These are phyloP conservation scores for Menura novaehollandiae DNA, from an alignment of 2,113 vertebrate species.

Conservation along the genomic window DNA sequence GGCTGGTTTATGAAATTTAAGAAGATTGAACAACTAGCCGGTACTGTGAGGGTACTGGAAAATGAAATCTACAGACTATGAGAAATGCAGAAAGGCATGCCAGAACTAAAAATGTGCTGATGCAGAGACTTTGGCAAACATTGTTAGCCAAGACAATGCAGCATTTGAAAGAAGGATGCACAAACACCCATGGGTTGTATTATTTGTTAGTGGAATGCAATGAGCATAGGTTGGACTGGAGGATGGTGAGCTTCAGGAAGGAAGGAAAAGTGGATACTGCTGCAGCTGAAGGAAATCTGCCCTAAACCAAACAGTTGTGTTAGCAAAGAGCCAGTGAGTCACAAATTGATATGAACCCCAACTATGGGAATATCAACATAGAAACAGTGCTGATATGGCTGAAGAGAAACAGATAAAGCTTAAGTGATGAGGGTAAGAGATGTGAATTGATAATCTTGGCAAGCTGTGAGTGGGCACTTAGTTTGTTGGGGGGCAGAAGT, in stretches of 20 bases:
- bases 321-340: neutral
- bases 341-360: neutral
- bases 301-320: neutral
- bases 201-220: neutral
- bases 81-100: neutral
- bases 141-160: neutral
- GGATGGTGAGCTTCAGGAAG: neutral
- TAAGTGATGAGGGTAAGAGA: neutral
- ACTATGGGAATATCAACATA: neutral
- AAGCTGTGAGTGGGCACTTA: neutral
- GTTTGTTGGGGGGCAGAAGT: neutral
- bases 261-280: neutral
- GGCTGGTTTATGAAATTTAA: neutral
- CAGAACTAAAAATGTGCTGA: neutral
- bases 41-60: neutral
- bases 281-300: neutral
- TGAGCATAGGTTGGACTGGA: neutral
- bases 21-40: neutral
- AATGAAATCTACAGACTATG: neutral
- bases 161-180: neutral
- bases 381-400: neutral
- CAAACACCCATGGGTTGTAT: neutral
- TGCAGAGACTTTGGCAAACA: neutral
- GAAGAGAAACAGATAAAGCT: neutral
- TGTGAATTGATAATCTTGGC: neutral